These are phyloP conservation scores for Cyphomyrmex costatus DNA, from an alignment of 1,140 invertebrate genomes.

Conservation along the genomic window DNA sequence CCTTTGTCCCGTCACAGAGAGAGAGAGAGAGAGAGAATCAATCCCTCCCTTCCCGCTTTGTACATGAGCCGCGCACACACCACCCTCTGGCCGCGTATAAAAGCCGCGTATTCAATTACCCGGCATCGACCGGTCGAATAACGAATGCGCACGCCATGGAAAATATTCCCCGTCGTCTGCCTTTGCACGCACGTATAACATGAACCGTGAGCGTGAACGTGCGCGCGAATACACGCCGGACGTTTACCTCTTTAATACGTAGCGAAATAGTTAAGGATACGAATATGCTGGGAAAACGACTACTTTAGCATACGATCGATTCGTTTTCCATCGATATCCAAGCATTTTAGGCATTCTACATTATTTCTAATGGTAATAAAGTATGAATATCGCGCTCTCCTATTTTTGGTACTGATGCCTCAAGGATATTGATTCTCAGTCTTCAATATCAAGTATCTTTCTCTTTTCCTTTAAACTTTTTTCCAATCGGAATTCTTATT, in stretches of 20 bases:
- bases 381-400: background rate
- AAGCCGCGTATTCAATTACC: constrained; percentile 82
- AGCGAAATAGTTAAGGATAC: constrained; percentile 4
- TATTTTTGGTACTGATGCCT: constrained; percentile 9
- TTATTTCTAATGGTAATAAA: background rate
- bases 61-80: constrained; percentile 59
- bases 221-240: constrained; percentile 15
- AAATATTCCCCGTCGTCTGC: constrained; percentile 76
- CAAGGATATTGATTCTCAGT: background rate
- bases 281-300: background rate
- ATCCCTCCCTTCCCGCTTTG: background rate
- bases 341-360: constrained; percentile 3
- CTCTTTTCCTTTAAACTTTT: too few species aligned
- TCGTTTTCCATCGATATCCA: background rate
- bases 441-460: background rate
- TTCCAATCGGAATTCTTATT: background rate
- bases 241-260: constrained; percentile 31
- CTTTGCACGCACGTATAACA: constrained; percentile 39
- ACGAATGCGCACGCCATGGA: constrained; percentile 79
- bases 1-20: constrained; percentile 40
- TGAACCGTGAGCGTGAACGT: constrained; percentile 7
- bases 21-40: constrained; percentile 37
- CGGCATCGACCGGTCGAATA: constrained; percentile 79
- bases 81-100: constrained; percentile 73
- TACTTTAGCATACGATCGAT: background rate